Evolutionary conservation across 1,140 invertebrate genomes (phyloP).

Genomic region (Eubasilissa regina): DNA sequence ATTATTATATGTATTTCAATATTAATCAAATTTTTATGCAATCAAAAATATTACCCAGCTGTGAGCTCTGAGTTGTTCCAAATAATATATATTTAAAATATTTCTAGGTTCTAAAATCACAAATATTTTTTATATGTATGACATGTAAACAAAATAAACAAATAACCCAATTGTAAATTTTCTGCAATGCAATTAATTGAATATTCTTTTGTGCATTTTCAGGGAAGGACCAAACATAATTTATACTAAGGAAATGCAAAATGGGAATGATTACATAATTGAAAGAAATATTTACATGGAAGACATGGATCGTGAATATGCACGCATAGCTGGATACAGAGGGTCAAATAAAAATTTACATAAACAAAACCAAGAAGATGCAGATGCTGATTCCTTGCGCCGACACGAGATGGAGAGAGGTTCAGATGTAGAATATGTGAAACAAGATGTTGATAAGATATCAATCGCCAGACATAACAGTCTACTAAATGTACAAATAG

Average conservation of each 20-base stretch:
- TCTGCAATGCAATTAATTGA: neutral
- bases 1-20: too few species aligned
- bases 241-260: constrained; percentile 74
- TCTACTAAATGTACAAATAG: constrained; percentile 63
- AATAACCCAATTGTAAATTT: too few species aligned
- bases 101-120: too few species aligned
- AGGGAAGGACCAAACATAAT: constrained; percentile 72
- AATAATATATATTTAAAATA: too few species aligned
- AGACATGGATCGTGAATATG: constrained; percentile 74
- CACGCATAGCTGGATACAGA: constrained; percentile 70
- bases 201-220: constrained; percentile 59
- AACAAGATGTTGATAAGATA: constrained; percentile 66
- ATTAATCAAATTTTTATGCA: too few species aligned
- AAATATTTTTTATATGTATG: too few species aligned
- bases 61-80: too few species aligned
- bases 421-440: constrained; percentile 76
- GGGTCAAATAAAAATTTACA: constrained; percentile 68
- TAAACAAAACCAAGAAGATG: constrained; percentile 67
- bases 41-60: too few species aligned
- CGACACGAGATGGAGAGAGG: constrained; percentile 83
- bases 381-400: constrained; percentile 80
- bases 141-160: too few species aligned
- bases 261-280: constrained; percentile 69
- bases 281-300: constrained; percentile 76
- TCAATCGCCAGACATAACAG: constrained; percentile 64